These are phyloP conservation scores for Boloria selene DNA, from an alignment of 2,888 invertebrate genomes.

Conservation along the genomic window DNA sequence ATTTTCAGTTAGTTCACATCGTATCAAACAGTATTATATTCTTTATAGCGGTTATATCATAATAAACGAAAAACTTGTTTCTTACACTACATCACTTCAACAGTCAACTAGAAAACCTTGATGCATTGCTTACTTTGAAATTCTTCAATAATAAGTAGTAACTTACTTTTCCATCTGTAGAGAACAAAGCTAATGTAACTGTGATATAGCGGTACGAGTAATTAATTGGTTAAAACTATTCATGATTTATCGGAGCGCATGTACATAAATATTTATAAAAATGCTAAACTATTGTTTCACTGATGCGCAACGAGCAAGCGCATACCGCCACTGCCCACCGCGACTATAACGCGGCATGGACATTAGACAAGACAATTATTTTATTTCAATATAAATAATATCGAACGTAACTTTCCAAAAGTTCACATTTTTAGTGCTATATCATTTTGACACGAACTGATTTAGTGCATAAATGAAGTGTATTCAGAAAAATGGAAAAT, in stretches of 20 bases:
- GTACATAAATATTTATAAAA: slow-evolving; percentile 79
- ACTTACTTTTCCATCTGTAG: neutral
- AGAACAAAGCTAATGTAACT: slow-evolving; percentile 7
- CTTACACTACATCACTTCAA: neutral
- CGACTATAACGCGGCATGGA: slow-evolving; percentile 65
- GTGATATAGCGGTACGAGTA: slow-evolving; percentile 32
- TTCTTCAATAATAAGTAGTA: neutral
- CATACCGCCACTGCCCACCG: slow-evolving; percentile 67
- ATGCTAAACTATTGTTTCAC: slow-evolving; percentile 52
- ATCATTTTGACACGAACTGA: slow-evolving; percentile 18
- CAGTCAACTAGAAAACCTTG: slow-evolving; percentile 19
- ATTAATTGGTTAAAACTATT: slow-evolving; percentile 48
- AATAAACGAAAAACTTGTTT: neutral
- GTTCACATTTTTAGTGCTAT: neutral
- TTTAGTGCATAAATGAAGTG: slow-evolving; percentile 37
- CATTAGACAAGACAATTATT: slow-evolving; percentile 11
- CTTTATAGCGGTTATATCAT: neutral
- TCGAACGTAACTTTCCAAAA: neutral
- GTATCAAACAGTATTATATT: too few species aligned
- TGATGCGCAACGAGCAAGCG: slow-evolving; percentile 52
- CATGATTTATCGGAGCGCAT: slow-evolving; percentile 72
- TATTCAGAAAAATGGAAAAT: slow-evolving; percentile 60
- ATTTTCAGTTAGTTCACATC: too few species aligned
- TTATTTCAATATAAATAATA: slow-evolving; percentile 13
- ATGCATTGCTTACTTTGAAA: slow-evolving; percentile 1